Conservation (phyloP, 2,113 vertebrate genomes). For the Pheucticus melanocephalus region DNA sequence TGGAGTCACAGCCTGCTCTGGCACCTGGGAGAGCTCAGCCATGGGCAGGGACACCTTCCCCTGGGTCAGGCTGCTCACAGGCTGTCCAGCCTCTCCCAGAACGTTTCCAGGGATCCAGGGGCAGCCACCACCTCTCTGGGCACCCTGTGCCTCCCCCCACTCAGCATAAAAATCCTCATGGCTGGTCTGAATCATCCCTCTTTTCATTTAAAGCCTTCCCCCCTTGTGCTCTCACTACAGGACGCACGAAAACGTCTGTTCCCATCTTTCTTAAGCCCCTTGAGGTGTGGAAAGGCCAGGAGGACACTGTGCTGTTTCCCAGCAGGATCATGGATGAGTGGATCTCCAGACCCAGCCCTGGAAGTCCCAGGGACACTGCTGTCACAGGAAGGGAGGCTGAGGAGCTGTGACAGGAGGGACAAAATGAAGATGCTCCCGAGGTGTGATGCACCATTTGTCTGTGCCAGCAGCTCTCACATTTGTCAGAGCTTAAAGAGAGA, state of each 20-base stretch:
- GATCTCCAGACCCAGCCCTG: not conserved
- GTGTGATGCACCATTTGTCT: not conserved
- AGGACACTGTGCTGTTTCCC: not conserved
- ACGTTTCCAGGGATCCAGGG: not conserved
- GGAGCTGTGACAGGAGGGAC: not conserved
- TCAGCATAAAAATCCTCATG: rapidly evolving
- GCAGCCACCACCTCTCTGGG: not conserved
- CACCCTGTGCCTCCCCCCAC: not conserved
- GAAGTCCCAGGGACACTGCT: not conserved
- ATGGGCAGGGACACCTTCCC: not conserved
- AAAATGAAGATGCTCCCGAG: not conserved
- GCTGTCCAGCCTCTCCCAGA: not conserved
- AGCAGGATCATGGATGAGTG: not conserved
- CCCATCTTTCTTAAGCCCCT: not conserved
- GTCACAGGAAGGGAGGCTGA: not conserved
- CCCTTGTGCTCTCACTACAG: rapidly evolving
- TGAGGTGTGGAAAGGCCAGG: not conserved
- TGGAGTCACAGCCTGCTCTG: not conserved
- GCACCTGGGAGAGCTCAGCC: not conserved
- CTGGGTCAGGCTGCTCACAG: not conserved
- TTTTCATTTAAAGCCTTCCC: rapidly evolving
- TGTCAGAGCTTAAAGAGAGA: not conserved
- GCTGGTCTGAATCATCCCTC: not conserved
- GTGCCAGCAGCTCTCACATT: not conserved
- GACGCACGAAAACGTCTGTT: not conserved